Evolutionary conservation across 2,113 vertebrate genomes (phyloP), one percentile per base, ranked within the genome.

Genomic region (Dolichallabes microphthalmus): DNA sequence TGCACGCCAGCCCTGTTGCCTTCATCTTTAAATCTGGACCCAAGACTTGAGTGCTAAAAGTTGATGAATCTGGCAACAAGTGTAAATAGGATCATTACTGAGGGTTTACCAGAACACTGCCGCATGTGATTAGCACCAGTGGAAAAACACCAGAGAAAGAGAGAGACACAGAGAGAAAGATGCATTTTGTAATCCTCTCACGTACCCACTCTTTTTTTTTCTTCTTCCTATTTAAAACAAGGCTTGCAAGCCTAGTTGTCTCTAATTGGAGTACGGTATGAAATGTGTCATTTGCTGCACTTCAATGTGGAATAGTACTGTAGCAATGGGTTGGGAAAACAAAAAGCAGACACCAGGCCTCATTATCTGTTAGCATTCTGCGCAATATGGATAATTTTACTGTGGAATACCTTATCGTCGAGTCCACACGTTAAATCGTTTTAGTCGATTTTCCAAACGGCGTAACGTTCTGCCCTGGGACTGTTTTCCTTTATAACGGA

Each of bases 21-120:
- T 58, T 3, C 53, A 45, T 69, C 45, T 39, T 71, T 66, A 52
- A 50, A 81, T 50, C 63, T 0, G 20, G 88, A 89, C 85, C 1
- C 63, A 3, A 39, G 90, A 92, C 92, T 92, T 91, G 86, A 92
- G 89, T 87, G 85, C 90, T 90, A 88, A 92, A 93, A 92, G 92
- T 94, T 94, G 92, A 94, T 94, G 92, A 93, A 92, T 91, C 89
- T 90, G 91, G 90, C 91, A 93, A 91, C 92, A 91, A 92, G 90
- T 92, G 90, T 92, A 93, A 94, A 93, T 93, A 88, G 90, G 92
- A 93, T 95, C 92, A 93, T 93, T 94, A 94, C 90, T 92, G 86
- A 82, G 87, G 90, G 91, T 92, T 93, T 92, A 94, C 87, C 90
- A 88, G 86, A 88, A 87, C 87, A 87, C 90, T 89, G 90, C 90